Evolutionary conservation across 2,888 invertebrate species (phyloP).

Genomic region (Pimpla rufipes): DNA sequence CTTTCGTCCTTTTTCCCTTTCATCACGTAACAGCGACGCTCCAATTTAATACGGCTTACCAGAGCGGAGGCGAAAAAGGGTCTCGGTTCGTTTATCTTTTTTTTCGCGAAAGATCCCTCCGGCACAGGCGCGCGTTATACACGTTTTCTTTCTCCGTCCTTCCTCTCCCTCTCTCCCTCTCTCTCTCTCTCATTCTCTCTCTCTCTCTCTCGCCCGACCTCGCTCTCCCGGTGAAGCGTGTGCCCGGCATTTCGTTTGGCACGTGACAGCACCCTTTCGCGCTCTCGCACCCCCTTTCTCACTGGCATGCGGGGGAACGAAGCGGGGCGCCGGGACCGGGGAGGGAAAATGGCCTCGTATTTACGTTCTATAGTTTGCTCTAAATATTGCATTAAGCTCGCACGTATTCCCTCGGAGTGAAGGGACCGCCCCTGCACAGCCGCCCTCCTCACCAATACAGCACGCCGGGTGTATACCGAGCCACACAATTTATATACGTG

Average conservation of each 20-base stretch:
- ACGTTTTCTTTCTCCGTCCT: conserved; percentile 54
- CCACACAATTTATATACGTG: not conserved
- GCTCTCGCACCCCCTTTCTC: conserved; percentile 44
- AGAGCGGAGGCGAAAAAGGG: conserved; percentile 66
- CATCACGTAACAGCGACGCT: conserved; percentile 65
- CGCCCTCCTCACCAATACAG: conserved; percentile 38
- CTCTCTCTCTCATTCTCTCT: not conserved
- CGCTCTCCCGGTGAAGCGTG: conserved; percentile 69
- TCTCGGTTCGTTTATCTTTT: conserved; percentile 53
- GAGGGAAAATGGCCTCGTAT: conserved; percentile 74
- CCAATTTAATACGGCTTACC: conserved; percentile 70
- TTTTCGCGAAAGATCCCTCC: conserved; percentile 66
- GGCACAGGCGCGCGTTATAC: conserved; percentile 52
- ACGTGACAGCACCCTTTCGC: conserved; percentile 77
- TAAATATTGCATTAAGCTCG: conserved; percentile 79
- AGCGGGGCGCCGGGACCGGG: conserved; percentile 1
- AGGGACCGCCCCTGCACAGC: conserved; percentile 56
- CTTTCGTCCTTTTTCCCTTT: conserved; percentile 50
- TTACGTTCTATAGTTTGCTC: conserved; percentile 73
- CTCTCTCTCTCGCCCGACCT: conserved; percentile 32
- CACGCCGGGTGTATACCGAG: not conserved
- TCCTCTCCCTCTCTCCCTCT: too few species aligned
- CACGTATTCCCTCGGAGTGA: conserved; percentile 71
- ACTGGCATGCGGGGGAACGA: not conserved
- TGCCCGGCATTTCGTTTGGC: conserved; percentile 77